These are phyloP conservation scores for Burhinus bistriatus DNA, from an alignment of 2,113 vertebrate species.

Conservation along the genomic window DNA sequence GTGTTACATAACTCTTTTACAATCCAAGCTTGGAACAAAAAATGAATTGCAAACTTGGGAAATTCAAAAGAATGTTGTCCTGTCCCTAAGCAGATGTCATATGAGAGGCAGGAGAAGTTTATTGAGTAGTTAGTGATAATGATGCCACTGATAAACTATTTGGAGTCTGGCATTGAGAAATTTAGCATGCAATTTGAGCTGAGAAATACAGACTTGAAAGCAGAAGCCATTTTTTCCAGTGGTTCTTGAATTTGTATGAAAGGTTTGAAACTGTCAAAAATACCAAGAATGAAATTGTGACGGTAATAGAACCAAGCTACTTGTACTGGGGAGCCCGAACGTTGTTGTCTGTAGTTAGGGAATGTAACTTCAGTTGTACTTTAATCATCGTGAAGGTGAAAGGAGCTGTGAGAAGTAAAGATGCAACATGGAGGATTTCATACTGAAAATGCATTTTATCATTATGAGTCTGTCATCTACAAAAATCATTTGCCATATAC, in stretches of 20 bases:
- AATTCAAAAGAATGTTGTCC: not conserved
- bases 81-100: slow-evolving; percentile 13
- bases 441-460: not conserved
- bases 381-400: not conserved
- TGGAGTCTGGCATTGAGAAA: not conserved
- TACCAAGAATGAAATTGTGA: not conserved
- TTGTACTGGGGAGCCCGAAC: not conserved
- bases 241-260: not conserved
- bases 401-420: not conserved
- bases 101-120: not conserved
- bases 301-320: not conserved
- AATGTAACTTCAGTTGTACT: not conserved
- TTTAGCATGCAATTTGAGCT: not conserved
- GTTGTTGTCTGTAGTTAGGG: not conserved
- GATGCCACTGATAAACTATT: slow-evolving; percentile 25
- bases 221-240: not conserved
- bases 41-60: not conserved
- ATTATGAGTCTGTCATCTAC: not conserved
- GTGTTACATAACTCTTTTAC: not conserved
- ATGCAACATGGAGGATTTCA: not conserved
- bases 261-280: not conserved
- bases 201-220: not conserved
- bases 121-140: not conserved
- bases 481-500: not conserved
- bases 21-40: slow-evolving; percentile 7